Conservation (phyloP, 2,113 vertebrate genomes). For the Heptranchias perlo region DNA sequence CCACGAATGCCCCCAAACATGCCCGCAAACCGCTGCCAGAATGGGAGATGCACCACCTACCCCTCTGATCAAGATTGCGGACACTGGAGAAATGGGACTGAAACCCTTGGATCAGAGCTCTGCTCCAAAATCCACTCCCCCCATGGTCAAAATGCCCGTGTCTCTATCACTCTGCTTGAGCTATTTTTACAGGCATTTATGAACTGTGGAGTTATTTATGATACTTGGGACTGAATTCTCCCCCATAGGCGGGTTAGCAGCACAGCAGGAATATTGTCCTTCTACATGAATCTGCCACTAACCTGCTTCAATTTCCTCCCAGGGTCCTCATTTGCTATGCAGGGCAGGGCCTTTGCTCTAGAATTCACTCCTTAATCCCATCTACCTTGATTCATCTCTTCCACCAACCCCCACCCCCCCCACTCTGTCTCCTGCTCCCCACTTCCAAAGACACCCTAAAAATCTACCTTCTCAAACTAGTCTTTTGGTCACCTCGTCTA, state of each 20-base stretch:
- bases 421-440: background rate
- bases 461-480: background rate
- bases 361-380: background rate
- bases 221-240: background rate
- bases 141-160: background rate
- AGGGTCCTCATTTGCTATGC: background rate
- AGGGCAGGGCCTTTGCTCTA: background rate
- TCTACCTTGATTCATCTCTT: background rate
- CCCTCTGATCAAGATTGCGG: background rate
- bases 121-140: background rate
- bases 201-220: background rate
- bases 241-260: background rate
- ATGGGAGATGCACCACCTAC: too few species aligned
- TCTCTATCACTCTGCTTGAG: background rate
- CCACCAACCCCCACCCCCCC: background rate
- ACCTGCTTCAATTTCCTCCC: background rate
- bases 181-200: background rate
- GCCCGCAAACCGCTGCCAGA: background rate
- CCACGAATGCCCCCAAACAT: background rate
- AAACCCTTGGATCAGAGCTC: background rate
- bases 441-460: background rate
- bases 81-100: too few species aligned
- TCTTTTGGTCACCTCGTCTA: background rate
- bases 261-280: background rate
- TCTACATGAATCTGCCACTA: background rate